Evolutionary conservation across 2,113 vertebrate genomes (phyloP).

Genomic region (Microcebus lehilahytsara): DNA sequence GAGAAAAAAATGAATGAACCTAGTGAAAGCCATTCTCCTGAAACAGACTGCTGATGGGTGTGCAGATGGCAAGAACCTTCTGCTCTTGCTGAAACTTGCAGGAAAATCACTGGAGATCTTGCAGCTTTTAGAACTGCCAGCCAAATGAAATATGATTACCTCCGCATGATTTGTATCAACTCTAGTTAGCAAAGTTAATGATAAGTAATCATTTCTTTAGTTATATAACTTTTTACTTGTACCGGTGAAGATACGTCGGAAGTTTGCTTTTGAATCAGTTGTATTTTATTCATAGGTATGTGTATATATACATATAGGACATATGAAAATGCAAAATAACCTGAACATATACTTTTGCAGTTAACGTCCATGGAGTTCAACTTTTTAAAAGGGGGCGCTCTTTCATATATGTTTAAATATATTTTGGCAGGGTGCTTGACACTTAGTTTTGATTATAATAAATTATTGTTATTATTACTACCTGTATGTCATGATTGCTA

Average conservation of each 20-base stretch:
- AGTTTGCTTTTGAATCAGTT: constrained; percentile 30
- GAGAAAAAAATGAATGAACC: not conserved
- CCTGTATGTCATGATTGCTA: not conserved
- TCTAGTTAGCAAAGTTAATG: constrained; percentile 34
- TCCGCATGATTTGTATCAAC: constrained; percentile 37
- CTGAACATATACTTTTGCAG: not conserved
- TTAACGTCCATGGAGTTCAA: not conserved
- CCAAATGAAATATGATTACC: constrained; percentile 27
- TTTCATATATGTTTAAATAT: constrained; percentile 40
- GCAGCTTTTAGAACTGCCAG: not conserved
- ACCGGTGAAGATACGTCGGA: constrained; percentile 1
- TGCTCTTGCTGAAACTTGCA: not conserved
- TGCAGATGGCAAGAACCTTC: constrained; percentile 20
- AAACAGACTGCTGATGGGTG: not conserved
- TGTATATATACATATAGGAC: not conserved
- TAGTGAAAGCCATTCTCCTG: not conserved
- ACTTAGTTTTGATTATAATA: constrained; percentile 62
- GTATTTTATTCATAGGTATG: not conserved
- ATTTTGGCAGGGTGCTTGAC: constrained; percentile 40
- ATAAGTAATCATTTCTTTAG: constrained; percentile 13
- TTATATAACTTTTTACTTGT: not conserved
- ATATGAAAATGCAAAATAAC: constrained; percentile 15
- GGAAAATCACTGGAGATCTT: not conserved
- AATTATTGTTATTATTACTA: constrained; percentile 51
- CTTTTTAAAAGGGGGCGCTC: not conserved